Evolutionary conservation across 2,797 vertebrate genomes (phyloP), one percentile per base, ranked within the genome.

Genomic region (Labeo calbasu): DNA sequence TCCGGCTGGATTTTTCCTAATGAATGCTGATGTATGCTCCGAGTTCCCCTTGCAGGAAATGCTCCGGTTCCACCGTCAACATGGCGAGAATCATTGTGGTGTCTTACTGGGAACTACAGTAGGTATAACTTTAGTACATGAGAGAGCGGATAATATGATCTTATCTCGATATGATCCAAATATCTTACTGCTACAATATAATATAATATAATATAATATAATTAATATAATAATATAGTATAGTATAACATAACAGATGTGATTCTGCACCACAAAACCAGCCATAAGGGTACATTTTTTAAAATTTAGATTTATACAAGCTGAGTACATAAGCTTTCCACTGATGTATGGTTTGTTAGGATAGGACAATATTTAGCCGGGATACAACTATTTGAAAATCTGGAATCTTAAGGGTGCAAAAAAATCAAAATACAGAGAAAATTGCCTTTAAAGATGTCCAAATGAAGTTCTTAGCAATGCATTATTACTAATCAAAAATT

Each of bases 11-110:
- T 96, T 96, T 91, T 99, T 99, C 88, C 96, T 99, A 82, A 95
- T 99, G 92, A 99, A 99, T 10, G 97, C 98, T 0, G 98, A 99
- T 0, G 98, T 99, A 73, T 99, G 97, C 91, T 97, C 97, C 0
- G 97, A 96, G 78, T 99, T 99, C 89, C 98, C 98, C 4, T 95
- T 99, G 81, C 81, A 87, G 1, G 96, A 98, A 90, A 99, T 99
- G 97, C 93, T 99, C 90, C 93, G 88, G 76, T 98, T 97, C 88
- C 92, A 94, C 90, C 94, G 94, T 86, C 94, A 90, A 86, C 94
- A 93, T 0, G 95, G 95, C 78, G 93, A 96, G 1, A 61, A 94
- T 86, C 92, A 95, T 90, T 95, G 96, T 86, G 97, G 97, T 87
- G 94, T 99, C 89, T 97, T 99, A 88, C 94, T 99, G 25, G 97